Conservation (phyloP, 2,113 vertebrate genomes). For the Odontophorus gujanensis region DNA sequence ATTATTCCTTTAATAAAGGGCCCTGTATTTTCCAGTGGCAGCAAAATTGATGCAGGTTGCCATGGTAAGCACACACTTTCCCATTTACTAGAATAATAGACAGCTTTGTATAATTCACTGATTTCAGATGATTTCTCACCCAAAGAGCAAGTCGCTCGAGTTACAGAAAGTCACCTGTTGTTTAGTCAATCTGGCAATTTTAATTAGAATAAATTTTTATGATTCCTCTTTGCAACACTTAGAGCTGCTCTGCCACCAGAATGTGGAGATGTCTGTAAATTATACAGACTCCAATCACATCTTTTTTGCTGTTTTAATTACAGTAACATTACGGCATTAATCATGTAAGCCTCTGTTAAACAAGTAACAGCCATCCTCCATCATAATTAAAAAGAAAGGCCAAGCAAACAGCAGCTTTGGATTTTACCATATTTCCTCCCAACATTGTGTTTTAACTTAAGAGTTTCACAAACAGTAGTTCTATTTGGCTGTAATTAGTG, state of each 20-base stretch:
- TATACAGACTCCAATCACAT: slow-evolving; percentile 57
- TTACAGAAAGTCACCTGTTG: slow-evolving; percentile 71
- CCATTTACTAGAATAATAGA: slow-evolving; percentile 67
- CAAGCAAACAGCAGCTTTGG: slow-evolving; percentile 52
- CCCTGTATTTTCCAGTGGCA: slow-evolving; percentile 51
- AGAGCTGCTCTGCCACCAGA: slow-evolving; percentile 39
- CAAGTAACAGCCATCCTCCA: slow-evolving; percentile 61
- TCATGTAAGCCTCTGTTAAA: slow-evolving; percentile 67
- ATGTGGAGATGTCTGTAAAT: slow-evolving; percentile 62
- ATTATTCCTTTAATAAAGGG: slow-evolving; percentile 62
- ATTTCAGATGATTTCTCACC: slow-evolving; percentile 67
- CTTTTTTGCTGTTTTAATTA: slow-evolving; percentile 70
- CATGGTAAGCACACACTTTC: slow-evolving; percentile 69
- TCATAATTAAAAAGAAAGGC: slow-evolving; percentile 71
- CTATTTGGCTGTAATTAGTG: slow-evolving; percentile 74
- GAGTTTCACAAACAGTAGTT: slow-evolving; percentile 62
- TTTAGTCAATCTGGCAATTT: slow-evolving; percentile 73
- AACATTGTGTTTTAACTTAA: slow-evolving; percentile 70
- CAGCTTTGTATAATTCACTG: slow-evolving; percentile 72
- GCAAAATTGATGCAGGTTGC: slow-evolving; percentile 66
- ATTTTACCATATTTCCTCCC: slow-evolving; percentile 62
- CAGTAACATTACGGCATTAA: slow-evolving; percentile 67
- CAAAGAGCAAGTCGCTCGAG: slow-evolving; percentile 30
- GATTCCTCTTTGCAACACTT: slow-evolving; percentile 54
- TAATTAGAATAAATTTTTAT: slow-evolving; percentile 73